phyloP scores from a whole-genome alignment of 2,797 vertebrate species.

The Leucoraja ocellata region DNA sequence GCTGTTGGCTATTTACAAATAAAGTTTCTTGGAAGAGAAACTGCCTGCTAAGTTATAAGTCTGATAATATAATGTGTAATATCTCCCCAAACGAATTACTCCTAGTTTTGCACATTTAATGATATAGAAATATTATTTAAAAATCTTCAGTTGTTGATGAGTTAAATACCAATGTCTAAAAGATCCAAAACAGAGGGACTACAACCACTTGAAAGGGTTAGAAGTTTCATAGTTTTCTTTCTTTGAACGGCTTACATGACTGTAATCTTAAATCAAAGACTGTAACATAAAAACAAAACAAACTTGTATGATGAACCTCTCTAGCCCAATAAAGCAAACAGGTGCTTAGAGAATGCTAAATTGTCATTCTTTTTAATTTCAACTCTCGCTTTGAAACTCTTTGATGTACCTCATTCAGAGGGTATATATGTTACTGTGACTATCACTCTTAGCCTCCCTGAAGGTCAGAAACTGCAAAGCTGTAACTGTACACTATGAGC shows the following conservation, averaged over 20 bases:
- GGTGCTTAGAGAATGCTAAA: conserved; percentile 36
- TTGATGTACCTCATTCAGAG: conserved; percentile 31
- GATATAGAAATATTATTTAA: neutral
- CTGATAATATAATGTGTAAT: neutral
- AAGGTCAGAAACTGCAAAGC: conserved; percentile 28
- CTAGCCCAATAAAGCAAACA: conserved; percentile 28
- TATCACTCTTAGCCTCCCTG: conserved; percentile 5
- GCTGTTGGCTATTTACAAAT: neutral
- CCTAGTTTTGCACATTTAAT: neutral
- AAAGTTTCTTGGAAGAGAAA: neutral
- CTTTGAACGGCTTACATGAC: conserved; percentile 34
- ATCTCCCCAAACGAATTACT: neutral
- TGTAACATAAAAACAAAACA: conserved; percentile 37
- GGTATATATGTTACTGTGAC: conserved; percentile 5
- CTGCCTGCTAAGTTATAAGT: neutral
- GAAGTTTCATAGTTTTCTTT: conserved; percentile 15
- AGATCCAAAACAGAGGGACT: neutral
- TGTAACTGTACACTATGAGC: conserved; percentile 26
- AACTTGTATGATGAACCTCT: conserved; percentile 18
- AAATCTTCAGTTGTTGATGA: neutral
- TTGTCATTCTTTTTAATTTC: conserved; percentile 20
- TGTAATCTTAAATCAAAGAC: conserved; percentile 36
- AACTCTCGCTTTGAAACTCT: conserved; percentile 21
- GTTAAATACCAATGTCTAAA: conserved; percentile 1
- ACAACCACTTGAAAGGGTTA: conserved; percentile 19